Percentiles rank a stretch among this genome's conserved stretches.
phyloP scores from a whole-genome alignment of 2,113 vertebrate genomes.

The Picathartes gymnocephalus region DNA sequence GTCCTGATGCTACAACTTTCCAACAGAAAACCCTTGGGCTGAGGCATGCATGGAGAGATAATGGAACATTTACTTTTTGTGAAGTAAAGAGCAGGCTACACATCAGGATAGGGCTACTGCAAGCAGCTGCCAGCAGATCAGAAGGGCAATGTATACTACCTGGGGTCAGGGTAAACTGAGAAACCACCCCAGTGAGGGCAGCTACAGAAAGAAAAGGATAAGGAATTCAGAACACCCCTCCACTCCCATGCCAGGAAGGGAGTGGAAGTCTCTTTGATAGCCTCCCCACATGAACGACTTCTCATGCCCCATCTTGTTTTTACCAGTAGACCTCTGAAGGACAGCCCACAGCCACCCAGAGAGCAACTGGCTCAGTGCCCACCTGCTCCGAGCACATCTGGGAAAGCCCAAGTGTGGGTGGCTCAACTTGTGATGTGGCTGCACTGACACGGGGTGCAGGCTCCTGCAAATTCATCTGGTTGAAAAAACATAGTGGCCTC shows the following conservation, averaged over 20 bases:
- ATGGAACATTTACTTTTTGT: neutral
- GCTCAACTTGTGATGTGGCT: neutral
- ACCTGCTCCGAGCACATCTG: neutral
- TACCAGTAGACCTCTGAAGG: neutral
- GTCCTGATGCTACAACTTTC: neutral
- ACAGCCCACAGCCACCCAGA: neutral
- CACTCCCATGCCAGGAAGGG: neutral
- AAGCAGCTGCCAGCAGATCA: neutral
- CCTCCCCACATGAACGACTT: neutral
- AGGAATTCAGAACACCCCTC: neutral
- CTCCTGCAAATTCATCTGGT: neutral
- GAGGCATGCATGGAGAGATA: neutral
- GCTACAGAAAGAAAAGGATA: neutral
- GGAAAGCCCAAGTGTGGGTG: neutral
- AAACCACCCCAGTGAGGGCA: neutral
- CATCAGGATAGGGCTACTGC: fast-evolving
- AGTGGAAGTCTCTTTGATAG: neutral
- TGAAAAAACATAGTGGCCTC: neutral
- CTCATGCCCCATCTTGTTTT: neutral
- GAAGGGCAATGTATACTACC: neutral
- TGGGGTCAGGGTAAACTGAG: neutral
- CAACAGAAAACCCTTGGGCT: neutral
- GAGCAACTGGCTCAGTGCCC: fast-evolving
- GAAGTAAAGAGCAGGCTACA: neutral
- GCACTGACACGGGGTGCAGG: neutral